Evolutionary conservation across 1,140 invertebrate species (phyloP), one percentile per base, ranked within the genome.

Genomic region (Sinonovacula constricta): DNA sequence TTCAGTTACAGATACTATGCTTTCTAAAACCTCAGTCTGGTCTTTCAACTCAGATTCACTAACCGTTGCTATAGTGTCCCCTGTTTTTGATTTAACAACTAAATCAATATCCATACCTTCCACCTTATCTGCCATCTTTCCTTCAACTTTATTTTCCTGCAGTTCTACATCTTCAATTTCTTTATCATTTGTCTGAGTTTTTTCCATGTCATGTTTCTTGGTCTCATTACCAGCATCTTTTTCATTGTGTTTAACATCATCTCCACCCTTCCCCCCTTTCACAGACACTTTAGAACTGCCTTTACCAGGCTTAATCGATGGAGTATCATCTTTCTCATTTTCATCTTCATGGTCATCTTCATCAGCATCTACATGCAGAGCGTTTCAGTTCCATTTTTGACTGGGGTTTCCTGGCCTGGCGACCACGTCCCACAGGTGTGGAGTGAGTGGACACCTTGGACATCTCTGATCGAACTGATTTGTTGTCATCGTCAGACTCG

Each of bases 371-470:
- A 77, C 39, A 14, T 62, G 36, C 15, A n/a, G 67, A 45, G 5
- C 74, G 36, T 22, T 77, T 77, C 31, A 77, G 66, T 28, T 79
- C 66, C 3, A 30, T 53, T 53, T 71, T 59, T 2, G 76, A 59
- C 14, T 3, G 60, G 3, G 28, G 62, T 36, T 26, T 62, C 3
- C 18, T 5, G 24, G 28, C 22, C 24, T n/a, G 49, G 15, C 39
- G 39, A 7, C 39, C 39, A 45, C 39, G 39, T 7, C 7, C 7
- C 39, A 7, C 7, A 18, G 39, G 39, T 18, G 39, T 45, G n/a
- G 62, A 65, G 15, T 26, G 26, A 10, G 15, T 54, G 36, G 68
- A 70, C 3, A 74, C 34, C 26, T 76, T 76, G 7, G 72, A 76
- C 1, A 28, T 45, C 28, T 76, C 72, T 18, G 70, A 59, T 60